Conservation (phyloP, 2,888 invertebrate genomes). For the Drosophila hamatofila region DNA sequence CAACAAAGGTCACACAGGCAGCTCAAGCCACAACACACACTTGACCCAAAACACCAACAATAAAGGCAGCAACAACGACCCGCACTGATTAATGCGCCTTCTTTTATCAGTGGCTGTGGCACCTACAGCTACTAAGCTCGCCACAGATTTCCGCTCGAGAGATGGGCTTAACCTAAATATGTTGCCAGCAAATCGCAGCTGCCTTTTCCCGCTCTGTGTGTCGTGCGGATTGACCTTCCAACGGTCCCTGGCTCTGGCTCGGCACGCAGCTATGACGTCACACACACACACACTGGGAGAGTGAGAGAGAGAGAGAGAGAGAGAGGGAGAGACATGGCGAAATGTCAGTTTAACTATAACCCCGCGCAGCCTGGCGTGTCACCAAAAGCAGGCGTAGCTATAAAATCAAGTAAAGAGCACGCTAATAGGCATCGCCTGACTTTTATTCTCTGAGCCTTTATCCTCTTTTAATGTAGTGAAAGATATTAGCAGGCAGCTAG, state of each 20-base stretch:
- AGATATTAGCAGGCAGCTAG: not conserved
- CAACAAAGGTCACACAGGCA: conserved; percentile 29
- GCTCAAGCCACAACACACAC: conserved; percentile 29
- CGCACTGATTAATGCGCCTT: conserved; percentile 50
- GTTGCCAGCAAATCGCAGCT: conserved; percentile 44
- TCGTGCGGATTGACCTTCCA: conserved; percentile 60
- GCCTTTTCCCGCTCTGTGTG: conserved; percentile 42
- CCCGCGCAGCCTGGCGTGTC: conserved; percentile 25
- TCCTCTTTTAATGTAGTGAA: not conserved
- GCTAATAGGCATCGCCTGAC: conserved; percentile 5
- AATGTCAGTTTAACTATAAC: conserved; percentile 57
- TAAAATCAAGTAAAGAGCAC: conserved; percentile 8
- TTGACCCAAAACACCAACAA: conserved; percentile 52
- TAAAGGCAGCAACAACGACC: not conserved
- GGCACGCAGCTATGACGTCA: conserved; percentile 61
- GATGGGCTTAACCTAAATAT: conserved; percentile 72
- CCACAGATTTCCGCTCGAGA: conserved; percentile 30
- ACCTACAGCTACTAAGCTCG: conserved; percentile 43
- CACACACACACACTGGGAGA: conserved; percentile 14
- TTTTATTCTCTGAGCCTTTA: not conserved
- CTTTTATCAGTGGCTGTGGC: conserved; percentile 13
- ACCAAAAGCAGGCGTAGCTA: conserved; percentile 5
- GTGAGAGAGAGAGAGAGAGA: not conserved
- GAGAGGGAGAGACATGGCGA: conserved; percentile 5
- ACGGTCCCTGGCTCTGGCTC: conserved; percentile 23